Evolutionary conservation across 1,140 invertebrate species (phyloP).

Genomic region (Probaryconus sp.): DNA sequence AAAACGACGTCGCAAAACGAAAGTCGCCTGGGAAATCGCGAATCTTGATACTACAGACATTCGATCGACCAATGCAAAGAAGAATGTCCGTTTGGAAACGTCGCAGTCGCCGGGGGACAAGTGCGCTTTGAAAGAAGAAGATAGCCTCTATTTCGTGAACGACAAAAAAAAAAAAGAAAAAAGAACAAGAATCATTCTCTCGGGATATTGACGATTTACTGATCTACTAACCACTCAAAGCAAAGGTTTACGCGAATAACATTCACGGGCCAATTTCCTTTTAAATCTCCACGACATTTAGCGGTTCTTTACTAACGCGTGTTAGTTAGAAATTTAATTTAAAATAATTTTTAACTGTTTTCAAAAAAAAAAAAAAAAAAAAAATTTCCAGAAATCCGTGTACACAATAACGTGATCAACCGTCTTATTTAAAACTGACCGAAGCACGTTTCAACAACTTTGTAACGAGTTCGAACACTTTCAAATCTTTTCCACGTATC

Average conservation of each 20-base stretch:
- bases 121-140: conserved; percentile 53
- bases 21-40: conserved; percentile 63
- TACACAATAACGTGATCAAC: too few species aligned
- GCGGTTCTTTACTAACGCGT: conserved; percentile 32
- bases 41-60: conserved; percentile 61
- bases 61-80: conserved; percentile 62
- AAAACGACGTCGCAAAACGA: conserved; percentile 48
- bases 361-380: not conserved
- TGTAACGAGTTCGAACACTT: conserved; percentile 1
- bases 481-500: not conserved
- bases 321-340: not conserved
- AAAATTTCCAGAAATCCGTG: too few species aligned
- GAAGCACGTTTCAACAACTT: too few species aligned
- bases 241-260: conserved; percentile 47
- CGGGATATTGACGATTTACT: conserved; percentile 61
- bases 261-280: conserved; percentile 45
- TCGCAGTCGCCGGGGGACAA: conserved; percentile 55
- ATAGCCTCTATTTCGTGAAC: conserved; percentile 50
- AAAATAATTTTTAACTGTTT: not conserved
- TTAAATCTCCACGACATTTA: too few species aligned
- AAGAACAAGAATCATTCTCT: conserved; percentile 44
- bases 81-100: conserved; percentile 61
- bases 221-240: conserved; percentile 57
- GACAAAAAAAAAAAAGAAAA: conserved; percentile 16
- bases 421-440: too few species aligned